phyloP scores from a whole-genome alignment of 2,888 invertebrate genomes.

The Aproaerema taeniolella region DNA sequence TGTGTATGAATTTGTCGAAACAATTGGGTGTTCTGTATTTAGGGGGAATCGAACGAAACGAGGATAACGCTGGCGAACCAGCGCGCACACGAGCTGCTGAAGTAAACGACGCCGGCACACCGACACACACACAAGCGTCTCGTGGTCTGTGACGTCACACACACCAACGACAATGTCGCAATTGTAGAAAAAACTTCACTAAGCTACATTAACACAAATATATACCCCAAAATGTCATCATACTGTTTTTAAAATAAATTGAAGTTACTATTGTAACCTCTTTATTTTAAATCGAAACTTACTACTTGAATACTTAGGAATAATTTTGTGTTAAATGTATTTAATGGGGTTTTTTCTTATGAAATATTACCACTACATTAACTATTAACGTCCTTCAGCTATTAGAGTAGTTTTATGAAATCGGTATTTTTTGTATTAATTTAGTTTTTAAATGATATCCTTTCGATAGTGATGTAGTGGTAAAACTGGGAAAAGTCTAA shows the following conservation, averaged over 20 bases:
- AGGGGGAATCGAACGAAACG: slow-evolving; percentile 93
- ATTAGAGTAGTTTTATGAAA: not conserved
- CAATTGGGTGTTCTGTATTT: slow-evolving; percentile 51
- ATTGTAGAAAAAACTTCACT: no score
- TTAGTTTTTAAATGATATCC: no score
- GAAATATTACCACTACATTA: no score
- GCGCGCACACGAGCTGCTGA: slow-evolving; percentile 96
- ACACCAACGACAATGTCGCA: no score
- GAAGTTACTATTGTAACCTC: not conserved
- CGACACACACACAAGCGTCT: slow-evolving; percentile 48
- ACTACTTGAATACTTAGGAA: no score
- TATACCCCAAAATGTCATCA: not conserved
- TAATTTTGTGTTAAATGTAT: no score
- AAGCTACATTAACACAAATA: no score
- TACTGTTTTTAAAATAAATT: not conserved
- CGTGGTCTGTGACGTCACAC: slow-evolving; percentile 42
- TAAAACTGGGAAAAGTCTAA: not conserved
- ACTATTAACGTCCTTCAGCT: not conserved
- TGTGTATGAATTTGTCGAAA: slow-evolving; percentile 39
- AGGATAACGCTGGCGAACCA: slow-evolving; percentile 98
- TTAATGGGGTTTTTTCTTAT: no score
- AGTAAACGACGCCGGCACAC: slow-evolving; percentile 79
- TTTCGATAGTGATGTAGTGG: not conserved
- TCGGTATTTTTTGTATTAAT: not conserved
- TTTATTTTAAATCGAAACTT: no score